Base-by-base conservation (phyloP, 2,113 vertebrate species). In the Hyla sarda region DNA sequence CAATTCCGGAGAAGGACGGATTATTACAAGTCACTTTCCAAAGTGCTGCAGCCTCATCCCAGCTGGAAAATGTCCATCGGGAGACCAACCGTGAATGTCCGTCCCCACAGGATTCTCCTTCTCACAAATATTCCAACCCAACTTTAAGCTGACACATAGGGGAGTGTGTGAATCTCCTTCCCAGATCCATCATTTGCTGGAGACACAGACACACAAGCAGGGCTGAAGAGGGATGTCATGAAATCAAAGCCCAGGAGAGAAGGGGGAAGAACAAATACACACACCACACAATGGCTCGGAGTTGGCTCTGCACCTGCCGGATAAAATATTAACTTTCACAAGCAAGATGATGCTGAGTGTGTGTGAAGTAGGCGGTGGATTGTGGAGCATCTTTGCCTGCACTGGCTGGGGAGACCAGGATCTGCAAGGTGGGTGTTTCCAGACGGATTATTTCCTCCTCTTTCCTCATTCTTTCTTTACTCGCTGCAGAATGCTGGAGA, bases 301-400 rank as follows among this genome's bases (percentile, higher is more conserved):
- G 84, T 71, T 73, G 78, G 84, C 60, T 32, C 84, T 86, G 84
- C 84, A 86, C 76, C 84, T 86, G 84, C 84, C 58, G 65, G 76
- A 72, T 81, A 45, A 71, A 80, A 72, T 86, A 80, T 86, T 86
- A 86, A 86, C 84, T 86, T 86, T 86, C 84, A 79, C 76, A n/a
- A 19, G 52, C 47, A 69, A 81, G 84, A 80, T 25, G 84, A 86
- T 86, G 84, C 84, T 86, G 50, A 80, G 84, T 54, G 84, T 86
- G 84, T 80, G 76, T 47, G 84, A 58, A 71, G 84, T 56, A 41
- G 83, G 74, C 83, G 84, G 48, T 58, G 76, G 58, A 73, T 30
- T 21, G 32, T 41, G 78, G 65, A 86, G 84, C 84, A 81, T 86
- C 83, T 73, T 81, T 86, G 62, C 60, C 65, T 86, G 60, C 75